phyloP scores from a whole-genome alignment of 2,113 vertebrate species.

The Xyrauchen texanus region DNA sequence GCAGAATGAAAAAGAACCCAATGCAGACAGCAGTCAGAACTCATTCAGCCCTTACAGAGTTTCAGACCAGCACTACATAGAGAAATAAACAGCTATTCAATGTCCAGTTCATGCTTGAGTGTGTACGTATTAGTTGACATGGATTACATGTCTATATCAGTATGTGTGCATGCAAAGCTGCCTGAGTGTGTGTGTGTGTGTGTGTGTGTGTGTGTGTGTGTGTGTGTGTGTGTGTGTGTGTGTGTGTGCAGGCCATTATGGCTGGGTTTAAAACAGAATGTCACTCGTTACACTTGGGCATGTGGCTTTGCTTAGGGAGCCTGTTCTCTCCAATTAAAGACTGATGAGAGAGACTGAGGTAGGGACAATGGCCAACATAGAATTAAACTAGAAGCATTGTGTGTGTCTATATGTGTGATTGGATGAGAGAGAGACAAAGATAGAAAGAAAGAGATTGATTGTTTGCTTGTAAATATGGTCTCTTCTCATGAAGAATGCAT shows the following conservation, averaged over 20 bases:
- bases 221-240: slow-evolving; percentile 56
- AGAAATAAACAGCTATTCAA: slow-evolving; percentile 65
- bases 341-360: slow-evolving; percentile 40
- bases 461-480: slow-evolving; percentile 43
- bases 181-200: neutral
- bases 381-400: slow-evolving; percentile 36
- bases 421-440: neutral
- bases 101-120: neutral
- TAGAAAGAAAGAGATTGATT: slow-evolving; percentile 26
- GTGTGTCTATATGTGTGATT: neutral
- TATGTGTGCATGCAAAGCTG: too few relatives aligned
- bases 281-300: slow-evolving; percentile 71
- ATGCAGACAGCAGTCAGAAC: slow-evolving; percentile 44
- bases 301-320: slow-evolving; percentile 74
- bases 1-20: slow-evolving; percentile 40
- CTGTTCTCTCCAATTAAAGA: slow-evolving; percentile 65
- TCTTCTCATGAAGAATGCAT: slow-evolving; percentile 40
- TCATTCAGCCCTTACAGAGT: slow-evolving; percentile 64
- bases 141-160: too few relatives aligned
- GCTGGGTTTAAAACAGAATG: slow-evolving; percentile 75
- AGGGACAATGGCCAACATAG: slow-evolving; percentile 25
- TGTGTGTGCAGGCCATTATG: slow-evolving; percentile 70
- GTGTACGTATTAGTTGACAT: slow-evolving; percentile 63
- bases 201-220: slow-evolving; percentile 1
- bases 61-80: slow-evolving; percentile 63